Percentiles rank a stretch among this genome's conserved stretches.
phyloP scores from a whole-genome alignment of 1,140 invertebrate genomes.

The Gerris buenoi region DNA sequence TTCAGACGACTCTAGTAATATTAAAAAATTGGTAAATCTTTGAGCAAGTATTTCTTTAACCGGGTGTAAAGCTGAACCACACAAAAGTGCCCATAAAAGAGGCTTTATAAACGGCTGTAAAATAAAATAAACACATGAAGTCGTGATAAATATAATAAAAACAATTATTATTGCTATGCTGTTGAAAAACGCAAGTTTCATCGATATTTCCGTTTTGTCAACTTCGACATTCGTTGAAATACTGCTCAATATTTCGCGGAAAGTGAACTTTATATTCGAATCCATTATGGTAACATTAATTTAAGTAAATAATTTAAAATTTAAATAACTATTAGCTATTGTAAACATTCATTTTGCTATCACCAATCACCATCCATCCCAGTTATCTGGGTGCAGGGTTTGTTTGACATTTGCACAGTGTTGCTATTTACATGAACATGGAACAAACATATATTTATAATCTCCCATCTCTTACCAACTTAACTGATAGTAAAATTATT shows the following conservation, averaged over 20 bases:
- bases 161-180: conserved; percentile 15
- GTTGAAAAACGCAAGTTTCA: conserved; percentile 17
- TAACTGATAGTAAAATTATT: no score
- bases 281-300: no score
- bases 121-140: conserved; percentile 66
- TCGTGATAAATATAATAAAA: conserved; percentile 30
- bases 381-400: no score
- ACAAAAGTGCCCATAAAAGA: conserved; percentile 81
- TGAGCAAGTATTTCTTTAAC: conserved; percentile 63
- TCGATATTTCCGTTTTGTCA: conserved; percentile 10
- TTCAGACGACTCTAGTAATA: conserved; percentile 39
- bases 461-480: no score
- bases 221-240: conserved; percentile 8
- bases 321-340: no score
- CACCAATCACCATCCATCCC: no score
- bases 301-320: no score
- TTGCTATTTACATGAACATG: no score
- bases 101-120: conserved; percentile 82
- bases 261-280: not conserved
- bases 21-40: conserved; percentile 48
- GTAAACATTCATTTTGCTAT: no score
- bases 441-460: no score
- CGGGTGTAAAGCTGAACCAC: conserved; percentile 77
- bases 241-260: conserved; percentile 6
- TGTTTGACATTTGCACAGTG: no score